These are phyloP conservation scores for Argyresthia albistria DNA, from an alignment of 2,888 invertebrate species.

Conservation along the genomic window DNA sequence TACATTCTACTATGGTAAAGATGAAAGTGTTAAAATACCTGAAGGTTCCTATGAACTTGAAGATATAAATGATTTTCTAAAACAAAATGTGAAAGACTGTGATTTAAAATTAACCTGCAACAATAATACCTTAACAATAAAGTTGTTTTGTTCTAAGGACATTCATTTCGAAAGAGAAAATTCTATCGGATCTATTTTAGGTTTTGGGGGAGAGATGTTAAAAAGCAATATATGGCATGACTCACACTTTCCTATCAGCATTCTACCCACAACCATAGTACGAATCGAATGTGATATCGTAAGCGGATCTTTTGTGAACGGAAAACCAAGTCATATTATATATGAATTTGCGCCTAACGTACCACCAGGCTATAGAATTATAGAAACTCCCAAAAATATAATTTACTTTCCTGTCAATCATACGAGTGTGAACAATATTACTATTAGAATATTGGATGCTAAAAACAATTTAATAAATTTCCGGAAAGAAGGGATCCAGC, in stretches of 20 bases:
- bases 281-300: slow-evolving; percentile 6
- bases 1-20: slow-evolving; percentile 19
- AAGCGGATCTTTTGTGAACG: slow-evolving; percentile 3
- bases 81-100: neutral
- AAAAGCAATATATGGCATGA: neutral
- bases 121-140: slow-evolving; percentile 1
- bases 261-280: neutral
- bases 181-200: neutral
- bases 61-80: slow-evolving; percentile 15
- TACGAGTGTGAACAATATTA: neutral
- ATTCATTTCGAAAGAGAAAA: slow-evolving; percentile 1
- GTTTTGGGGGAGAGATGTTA: neutral
- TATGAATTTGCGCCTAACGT: slow-evolving; percentile 2
- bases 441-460: slow-evolving; percentile 5
- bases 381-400: neutral
- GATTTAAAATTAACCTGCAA: neutral
- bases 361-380: slow-evolving; percentile 1
- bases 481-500: slow-evolving; percentile 8
- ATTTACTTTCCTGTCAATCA: slow-evolving; percentile 5
- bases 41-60: slow-evolving; percentile 25
- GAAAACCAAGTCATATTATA: slow-evolving; percentile 3
- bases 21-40: slow-evolving; percentile 20
- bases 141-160: neutral
- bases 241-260: neutral
- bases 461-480: slow-evolving; percentile 9